Base-by-base conservation (phyloP, 2,797 vertebrate species). In the Xerus rutilus region DNA sequence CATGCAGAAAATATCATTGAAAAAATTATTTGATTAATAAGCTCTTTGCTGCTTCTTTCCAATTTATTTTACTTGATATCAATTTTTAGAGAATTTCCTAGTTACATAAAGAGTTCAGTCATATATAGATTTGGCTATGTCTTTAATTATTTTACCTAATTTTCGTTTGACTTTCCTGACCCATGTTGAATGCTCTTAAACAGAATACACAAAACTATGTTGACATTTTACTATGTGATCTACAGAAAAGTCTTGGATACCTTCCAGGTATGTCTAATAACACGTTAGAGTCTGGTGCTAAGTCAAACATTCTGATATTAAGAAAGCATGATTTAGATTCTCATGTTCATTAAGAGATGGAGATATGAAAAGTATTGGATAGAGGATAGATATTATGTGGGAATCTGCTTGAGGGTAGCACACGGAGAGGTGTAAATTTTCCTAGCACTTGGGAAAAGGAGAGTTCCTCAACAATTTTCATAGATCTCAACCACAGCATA, bases 41-140 rank as follows among this genome's bases (percentile, higher is more conserved):
- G 18, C 25, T 77, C 25, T 85, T 88, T 81, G 52, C 65, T 62
- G 86, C 32, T 43, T 86, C 86, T 30, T 89, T 59, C 18, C 2
- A 76, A 85, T 25, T 82, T 92, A 92, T 85, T 95, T 92, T 85
- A 77, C 64, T 62, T 87, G 28, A 83, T 91, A 90, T 90, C 43
- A 45, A 74, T 52, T 79, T 92, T 86, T 23, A 97, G 21, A 64
- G 14, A 59, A 52, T 64, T 92, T 72, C 7, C 30, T 88, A 57
- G n/a, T 82, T 95, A 86, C 0, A 28, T 39, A 81, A 81, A 11
- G 15, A 32, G 25, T 64, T 89, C 64, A 39, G 39, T 87, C 45
- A 43, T 43, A 17, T 92, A 90, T 90, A 59, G 21, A 15, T 93
- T 83, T 69, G 30, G 30, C 17, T 96, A 52, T 11, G 10, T 78